Conservation (phyloP, 1,140 invertebrate genomes). For the Aleiodes sp. region DNA sequence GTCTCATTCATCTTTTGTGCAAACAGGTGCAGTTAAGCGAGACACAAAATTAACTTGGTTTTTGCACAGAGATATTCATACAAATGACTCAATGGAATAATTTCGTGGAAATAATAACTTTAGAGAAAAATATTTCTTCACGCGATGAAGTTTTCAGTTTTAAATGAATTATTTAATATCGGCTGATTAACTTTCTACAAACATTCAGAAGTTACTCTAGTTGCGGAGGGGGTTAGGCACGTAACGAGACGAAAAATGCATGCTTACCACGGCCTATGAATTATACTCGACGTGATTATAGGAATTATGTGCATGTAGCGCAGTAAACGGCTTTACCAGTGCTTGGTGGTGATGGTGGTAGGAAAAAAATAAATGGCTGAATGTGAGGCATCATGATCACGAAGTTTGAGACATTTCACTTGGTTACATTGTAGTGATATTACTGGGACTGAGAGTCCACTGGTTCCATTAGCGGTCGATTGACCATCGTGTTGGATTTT, state of each 20-base stretch:
- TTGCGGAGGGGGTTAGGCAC: constrained; percentile 30
- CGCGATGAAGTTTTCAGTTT: no score
- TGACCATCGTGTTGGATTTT: no score
- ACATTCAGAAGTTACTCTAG: constrained; percentile 33
- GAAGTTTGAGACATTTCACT: constrained; percentile 12
- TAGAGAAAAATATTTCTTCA: no score
- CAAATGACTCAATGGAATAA: not conserved
- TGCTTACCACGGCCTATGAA: constrained; percentile 54
- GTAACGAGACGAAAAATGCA: constrained; percentile 48
- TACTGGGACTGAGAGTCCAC: not conserved
- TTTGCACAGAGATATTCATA: not conserved
- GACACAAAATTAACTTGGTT: not conserved
- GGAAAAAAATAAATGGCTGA: constrained; percentile 3
- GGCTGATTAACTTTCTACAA: constrained; percentile 30
- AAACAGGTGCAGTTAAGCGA: constrained; percentile 39
- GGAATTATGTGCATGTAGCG: constrained; percentile 53
- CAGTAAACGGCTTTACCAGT: constrained; percentile 45
- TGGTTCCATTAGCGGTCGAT: no score
- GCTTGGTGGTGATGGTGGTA: constrained; percentile 2
- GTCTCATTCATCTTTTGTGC: constrained; percentile 43
- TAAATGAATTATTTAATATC: not conserved
- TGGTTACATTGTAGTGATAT: not conserved
- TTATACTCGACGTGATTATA: constrained; percentile 55
- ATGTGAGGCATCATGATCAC: not conserved
- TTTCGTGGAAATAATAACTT: no score